phyloP scores from a whole-genome alignment of 1,140 invertebrate genomes.

The Bombus pyrosoma region DNA sequence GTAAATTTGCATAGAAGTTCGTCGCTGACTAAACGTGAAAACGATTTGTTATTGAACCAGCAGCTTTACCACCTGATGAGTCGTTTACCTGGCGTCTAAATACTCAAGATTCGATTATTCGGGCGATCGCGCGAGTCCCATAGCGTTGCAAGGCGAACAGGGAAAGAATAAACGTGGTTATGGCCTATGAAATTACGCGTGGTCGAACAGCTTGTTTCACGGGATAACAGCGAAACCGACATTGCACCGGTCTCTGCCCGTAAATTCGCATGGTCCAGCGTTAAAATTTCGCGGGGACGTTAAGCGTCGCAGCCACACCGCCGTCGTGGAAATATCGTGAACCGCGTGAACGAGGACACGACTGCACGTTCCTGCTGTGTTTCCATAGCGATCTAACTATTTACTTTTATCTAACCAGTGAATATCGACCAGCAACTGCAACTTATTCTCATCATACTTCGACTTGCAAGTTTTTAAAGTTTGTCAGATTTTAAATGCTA shows the following conservation, averaged over 20 bases:
- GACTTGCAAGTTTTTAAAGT: no score
- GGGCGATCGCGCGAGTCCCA: no score
- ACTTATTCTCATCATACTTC: no score
- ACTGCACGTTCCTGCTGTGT: no score
- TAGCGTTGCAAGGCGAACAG: neutral
- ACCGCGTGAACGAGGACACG: slow-evolving; percentile 39
- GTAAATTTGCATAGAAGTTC: no score
- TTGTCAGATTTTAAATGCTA: no score
- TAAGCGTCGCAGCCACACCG: slow-evolving; percentile 48
- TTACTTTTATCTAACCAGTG: no score
- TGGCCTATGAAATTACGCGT: slow-evolving; percentile 24
- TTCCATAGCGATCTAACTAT: no score
- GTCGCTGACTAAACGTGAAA: neutral
- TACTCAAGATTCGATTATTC: neutral
- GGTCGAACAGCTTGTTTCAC: slow-evolving; percentile 24
- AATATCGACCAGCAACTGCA: no score
- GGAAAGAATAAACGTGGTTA: neutral
- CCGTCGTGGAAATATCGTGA: slow-evolving; percentile 56
- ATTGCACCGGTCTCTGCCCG: slow-evolving; percentile 40
- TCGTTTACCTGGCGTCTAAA: neutral
- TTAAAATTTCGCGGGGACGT: slow-evolving; percentile 61
- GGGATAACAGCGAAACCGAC: slow-evolving; percentile 48
- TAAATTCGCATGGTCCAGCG: slow-evolving; percentile 52
- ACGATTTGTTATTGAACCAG: neutral
- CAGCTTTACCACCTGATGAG: neutral